These are phyloP conservation scores for Lucilia sericata DNA, from an alignment of 1,140 invertebrate genomes.

Conservation along the genomic window DNA sequence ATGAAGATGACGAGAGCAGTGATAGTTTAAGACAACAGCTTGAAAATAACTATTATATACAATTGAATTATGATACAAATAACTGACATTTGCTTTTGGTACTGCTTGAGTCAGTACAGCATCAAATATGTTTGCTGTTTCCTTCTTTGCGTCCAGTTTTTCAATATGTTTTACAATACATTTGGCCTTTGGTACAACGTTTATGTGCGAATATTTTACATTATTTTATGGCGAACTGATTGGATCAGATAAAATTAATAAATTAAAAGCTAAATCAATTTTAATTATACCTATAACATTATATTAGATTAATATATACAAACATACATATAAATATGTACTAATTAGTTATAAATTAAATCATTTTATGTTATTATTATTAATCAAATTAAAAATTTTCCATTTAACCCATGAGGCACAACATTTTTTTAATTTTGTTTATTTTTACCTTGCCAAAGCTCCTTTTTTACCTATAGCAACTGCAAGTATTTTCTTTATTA, in stretches of 20 bases:
- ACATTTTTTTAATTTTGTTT: no score
- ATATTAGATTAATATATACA: no score
- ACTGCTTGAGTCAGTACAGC: slow-evolving; percentile 58
- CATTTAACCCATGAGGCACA: no score
- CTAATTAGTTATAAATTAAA: no score
- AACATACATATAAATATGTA: no score
- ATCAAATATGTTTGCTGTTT: slow-evolving; percentile 60
- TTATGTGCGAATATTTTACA: slow-evolving; percentile 61
- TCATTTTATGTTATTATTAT: no score
- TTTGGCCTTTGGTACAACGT: slow-evolving; percentile 62
- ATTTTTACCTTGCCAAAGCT: no score
- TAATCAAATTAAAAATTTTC: no score
- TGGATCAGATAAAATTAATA: background rate
- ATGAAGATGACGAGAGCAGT: slow-evolving; percentile 32
- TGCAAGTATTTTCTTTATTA: background rate
- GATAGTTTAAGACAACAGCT: slow-evolving; percentile 34
- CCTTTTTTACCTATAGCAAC: no score
- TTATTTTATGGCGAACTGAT: slow-evolving; percentile 60
- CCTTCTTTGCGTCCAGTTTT: slow-evolving; percentile 58
- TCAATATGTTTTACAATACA: slow-evolving; percentile 57
- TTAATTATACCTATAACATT: no score
- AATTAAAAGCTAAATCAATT: no score
- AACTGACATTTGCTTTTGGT: slow-evolving; percentile 60
- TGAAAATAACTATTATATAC: slow-evolving; percentile 43
- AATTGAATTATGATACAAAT: slow-evolving; percentile 53